These are phyloP conservation scores for Poecilus cupreus DNA, from an alignment of 2,888 invertebrate species.

Conservation along the genomic window DNA sequence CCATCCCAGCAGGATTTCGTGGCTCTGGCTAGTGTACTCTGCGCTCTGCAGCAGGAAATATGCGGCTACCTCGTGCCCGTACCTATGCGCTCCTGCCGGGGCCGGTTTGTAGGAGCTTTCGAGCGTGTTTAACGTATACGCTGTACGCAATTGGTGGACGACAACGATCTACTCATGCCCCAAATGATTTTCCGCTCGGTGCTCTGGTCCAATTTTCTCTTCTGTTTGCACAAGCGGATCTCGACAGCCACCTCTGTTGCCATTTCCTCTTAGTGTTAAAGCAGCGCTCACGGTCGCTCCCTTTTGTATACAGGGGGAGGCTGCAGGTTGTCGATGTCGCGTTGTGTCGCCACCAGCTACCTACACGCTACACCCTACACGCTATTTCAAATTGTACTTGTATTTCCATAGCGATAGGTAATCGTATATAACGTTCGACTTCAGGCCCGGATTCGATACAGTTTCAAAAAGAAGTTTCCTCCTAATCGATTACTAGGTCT, in stretches of 20 bases:
- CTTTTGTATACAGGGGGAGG: slow-evolving; percentile 54
- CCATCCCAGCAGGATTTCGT: not conserved
- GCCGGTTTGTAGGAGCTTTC: slow-evolving; percentile 12
- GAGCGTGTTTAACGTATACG: slow-evolving; percentile 45
- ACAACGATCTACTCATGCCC: slow-evolving; percentile 54
- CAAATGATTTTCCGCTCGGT: slow-evolving; percentile 58
- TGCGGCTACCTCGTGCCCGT: not conserved
- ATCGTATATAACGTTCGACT: too few relatives aligned
- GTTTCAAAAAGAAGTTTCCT: too few relatives aligned
- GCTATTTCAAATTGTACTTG: slow-evolving; percentile 42
- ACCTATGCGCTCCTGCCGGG: not conserved
- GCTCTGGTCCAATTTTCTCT: slow-evolving; percentile 59
- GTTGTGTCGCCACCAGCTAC: too few relatives aligned
- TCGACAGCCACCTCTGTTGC: slow-evolving; percentile 58
- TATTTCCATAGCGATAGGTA: slow-evolving; percentile 28
- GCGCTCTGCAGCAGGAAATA: not conserved
- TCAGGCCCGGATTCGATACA: too few relatives aligned
- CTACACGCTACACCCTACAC: too few relatives aligned
- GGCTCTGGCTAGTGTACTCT: too few relatives aligned
- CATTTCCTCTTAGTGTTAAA: slow-evolving; percentile 55
- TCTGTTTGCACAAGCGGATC: slow-evolving; percentile 59
- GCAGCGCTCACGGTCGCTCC: slow-evolving; percentile 44
- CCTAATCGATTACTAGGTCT: too few relatives aligned
- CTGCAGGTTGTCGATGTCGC: not conserved
- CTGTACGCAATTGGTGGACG: slow-evolving; percentile 51